phyloP scores from a whole-genome alignment of 2,113 vertebrate species.

The Nycticryphes semicollaris region DNA sequence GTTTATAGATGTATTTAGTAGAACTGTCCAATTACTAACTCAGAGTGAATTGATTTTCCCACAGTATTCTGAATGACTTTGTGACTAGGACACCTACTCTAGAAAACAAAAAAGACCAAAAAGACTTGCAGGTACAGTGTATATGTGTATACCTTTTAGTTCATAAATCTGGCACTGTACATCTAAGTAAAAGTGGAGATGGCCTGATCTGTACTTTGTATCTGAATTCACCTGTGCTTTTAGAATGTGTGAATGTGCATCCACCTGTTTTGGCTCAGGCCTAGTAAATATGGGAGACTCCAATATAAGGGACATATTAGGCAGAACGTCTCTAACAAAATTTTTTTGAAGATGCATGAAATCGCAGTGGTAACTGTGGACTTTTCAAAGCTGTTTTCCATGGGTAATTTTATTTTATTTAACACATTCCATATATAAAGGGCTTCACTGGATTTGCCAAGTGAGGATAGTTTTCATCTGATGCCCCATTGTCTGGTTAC shows the following conservation, averaged over 20 bases:
- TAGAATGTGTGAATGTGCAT: neutral
- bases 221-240: neutral
- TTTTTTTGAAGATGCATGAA: neutral
- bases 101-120: slow-evolving; percentile 93
- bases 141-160: neutral
- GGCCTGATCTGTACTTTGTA: neutral
- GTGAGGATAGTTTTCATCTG: neutral
- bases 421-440: neutral
- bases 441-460: neutral
- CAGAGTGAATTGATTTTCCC: neutral
- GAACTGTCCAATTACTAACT: neutral
- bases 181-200: neutral
- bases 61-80: slow-evolving; percentile 92
- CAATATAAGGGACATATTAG: neutral
- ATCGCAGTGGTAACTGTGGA: neutral
- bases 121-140: slow-evolving; percentile 88
- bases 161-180: neutral
- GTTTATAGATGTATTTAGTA: neutral
- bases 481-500: neutral
- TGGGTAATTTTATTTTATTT: neutral
- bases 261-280: neutral
- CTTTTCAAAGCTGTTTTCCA: neutral
- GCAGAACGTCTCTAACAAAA: neutral
- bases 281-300: neutral
- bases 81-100: slow-evolving; percentile 88